phyloP scores from a whole-genome alignment of 2,888 invertebrate species.

The Griposia aprilina region DNA sequence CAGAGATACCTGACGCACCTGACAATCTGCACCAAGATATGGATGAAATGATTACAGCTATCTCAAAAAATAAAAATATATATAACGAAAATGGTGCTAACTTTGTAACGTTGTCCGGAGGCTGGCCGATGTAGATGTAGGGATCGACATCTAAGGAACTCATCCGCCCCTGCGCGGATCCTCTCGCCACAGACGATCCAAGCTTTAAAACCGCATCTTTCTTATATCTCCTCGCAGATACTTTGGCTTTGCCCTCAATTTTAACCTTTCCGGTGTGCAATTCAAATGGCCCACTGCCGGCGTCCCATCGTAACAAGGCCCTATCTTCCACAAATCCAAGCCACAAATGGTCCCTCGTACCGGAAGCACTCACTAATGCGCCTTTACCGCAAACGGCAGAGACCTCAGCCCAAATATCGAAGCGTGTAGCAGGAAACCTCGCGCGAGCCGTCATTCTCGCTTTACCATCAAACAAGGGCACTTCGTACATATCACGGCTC shows the following conservation, averaged over 20 bases:
- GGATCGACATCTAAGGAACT: conserved; percentile 86
- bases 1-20: conserved; percentile 93
- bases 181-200: conserved; percentile 80
- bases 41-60: neutral
- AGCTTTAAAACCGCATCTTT: conserved; percentile 85
- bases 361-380: conserved; percentile 83
- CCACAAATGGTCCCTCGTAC: conserved; percentile 87
- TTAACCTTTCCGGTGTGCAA: conserved; percentile 83
- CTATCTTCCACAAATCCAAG: conserved; percentile 84
- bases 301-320: conserved; percentile 84
- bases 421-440: conserved; percentile 84
- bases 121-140: conserved; percentile 83
- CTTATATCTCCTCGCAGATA: conserved; percentile 86
- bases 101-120: conserved; percentile 86
- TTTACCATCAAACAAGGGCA: conserved; percentile 85
- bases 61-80: neutral
- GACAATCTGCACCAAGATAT: conserved; percentile 90
- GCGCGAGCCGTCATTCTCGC: conserved; percentile 83
- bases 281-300: conserved; percentile 84
- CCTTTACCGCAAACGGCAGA: conserved; percentile 85
- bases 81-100: conserved; percentile 67
- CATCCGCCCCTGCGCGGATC: conserved; percentile 84
- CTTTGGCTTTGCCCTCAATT: conserved; percentile 81
- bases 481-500: conserved; percentile 78
- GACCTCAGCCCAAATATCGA: conserved; percentile 88